Percentiles rank a stretch among this genome's conserved stretches.
Conservation (phyloP, 2,797 vertebrate genomes). For the Bufotes viridis region DNA sequence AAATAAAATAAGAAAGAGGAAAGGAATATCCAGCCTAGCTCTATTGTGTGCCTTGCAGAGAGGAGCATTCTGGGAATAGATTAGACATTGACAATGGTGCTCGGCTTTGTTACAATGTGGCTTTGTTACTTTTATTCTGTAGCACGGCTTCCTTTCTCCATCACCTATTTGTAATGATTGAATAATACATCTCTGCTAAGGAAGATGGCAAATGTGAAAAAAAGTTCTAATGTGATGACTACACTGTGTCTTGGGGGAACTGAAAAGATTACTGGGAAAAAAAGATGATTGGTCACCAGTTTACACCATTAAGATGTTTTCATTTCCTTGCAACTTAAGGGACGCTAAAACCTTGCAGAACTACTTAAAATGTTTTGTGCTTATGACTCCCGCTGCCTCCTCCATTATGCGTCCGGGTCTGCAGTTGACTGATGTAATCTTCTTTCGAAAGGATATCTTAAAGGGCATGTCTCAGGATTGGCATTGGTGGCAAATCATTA, state of each 20-base stretch:
- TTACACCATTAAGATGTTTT: background rate
- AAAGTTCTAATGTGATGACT: background rate
- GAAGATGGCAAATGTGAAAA: background rate
- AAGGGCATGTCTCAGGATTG: background rate
- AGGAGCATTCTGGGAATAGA: constrained; percentile 9
- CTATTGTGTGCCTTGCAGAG: background rate
- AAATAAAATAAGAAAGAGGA: background rate
- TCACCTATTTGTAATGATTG: background rate
- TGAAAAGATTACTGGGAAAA: background rate
- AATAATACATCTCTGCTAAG: background rate
- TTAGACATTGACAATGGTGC: constrained; percentile 13
- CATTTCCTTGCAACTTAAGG: background rate
- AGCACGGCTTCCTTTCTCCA: background rate
- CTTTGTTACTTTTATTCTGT: constrained; percentile 9
- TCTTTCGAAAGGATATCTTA: background rate
- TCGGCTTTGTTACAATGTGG: background rate
- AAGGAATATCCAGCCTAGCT: background rate
- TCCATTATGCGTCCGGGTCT: background rate
- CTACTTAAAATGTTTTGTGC: background rate
- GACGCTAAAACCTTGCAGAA: background rate
- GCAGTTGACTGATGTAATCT: background rate
- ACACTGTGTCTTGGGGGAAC: background rate
- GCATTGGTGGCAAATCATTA: too few relatives aligned
- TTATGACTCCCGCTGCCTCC: background rate
- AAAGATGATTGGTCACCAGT: background rate